Evolutionary conservation across 37 sponge, comb jelly and placozoan genomes (phyloP), one percentile per base, ranked within the genome.

Genomic region (Chondrilla cf. caribensis): DNA sequence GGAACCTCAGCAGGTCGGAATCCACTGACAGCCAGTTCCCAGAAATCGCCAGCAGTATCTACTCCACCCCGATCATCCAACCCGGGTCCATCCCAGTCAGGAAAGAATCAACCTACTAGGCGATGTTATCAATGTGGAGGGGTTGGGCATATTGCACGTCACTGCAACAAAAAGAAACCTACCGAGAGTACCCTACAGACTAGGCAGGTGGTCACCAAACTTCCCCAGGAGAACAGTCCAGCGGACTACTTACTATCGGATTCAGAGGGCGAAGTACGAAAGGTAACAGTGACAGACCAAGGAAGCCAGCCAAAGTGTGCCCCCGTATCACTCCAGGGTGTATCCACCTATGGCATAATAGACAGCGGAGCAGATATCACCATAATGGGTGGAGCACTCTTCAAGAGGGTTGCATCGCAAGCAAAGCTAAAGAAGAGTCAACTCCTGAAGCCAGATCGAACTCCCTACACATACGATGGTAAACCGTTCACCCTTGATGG

Each of bases 401-500:
- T 78, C 59, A 78, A 78, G 79, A 9, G 55, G 17, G 79, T 78
- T 3, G 79, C 79, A 21, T 7, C 55, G 6, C 40, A 24, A 31
- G 79, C 79, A 6, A 78, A 19, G 55, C 37, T 78, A 57, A 25
- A 22, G 9, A 54, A 58, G 33, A 54, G 79, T 29, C 58, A n/a
- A 14, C 37, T 86, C 44, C 43, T 35, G 47, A 79, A 51, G 37
- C 18, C 82, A 9, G 87, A 86, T 77, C 82, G 77, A 41, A 58
- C 58, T 21, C 79, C 88, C 21, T 18, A 57, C 0, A 83, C 79
- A 26, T 87, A 83, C 19, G 71, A 78, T 42, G 42, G 36, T 40
- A 78, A 64, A 17, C 72, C 79, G 3, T 87, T 87, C 70, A 33
- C 25, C 5, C 62, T 87, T 25, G 88, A 87, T 47, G 88, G 88